Evolutionary conservation across 1,140 invertebrate species (phyloP), one percentile per base, ranked within the genome.

Genomic region (Drosophila bipectinata): DNA sequence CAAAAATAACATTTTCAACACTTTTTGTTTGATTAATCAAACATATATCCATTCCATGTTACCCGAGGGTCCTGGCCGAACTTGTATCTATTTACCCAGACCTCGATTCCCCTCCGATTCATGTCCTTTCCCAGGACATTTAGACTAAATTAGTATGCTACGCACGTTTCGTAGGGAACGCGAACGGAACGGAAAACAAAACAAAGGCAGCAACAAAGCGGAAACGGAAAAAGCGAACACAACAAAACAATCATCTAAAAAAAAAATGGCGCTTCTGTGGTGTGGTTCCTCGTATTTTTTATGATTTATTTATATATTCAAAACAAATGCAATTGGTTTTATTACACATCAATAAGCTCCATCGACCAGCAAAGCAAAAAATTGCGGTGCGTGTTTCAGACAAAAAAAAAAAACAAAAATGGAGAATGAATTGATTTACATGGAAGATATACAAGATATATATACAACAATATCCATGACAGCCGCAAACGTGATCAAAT

Each of bases 1-100:
- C 74, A 79, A 77, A 83, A 87, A 88, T 82, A 88, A 83, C 83
- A 88, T 88, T 88, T 87, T 79, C 83, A 87, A 87, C 83, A 87
- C 83, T 83, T 88, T 87, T 69, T 72, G 75, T 83, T 87, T 82
- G 83, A 83, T 83, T 83, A 87, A 87, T 88, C 75, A 87, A 76
- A 81, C 63, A 77, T 68, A 77, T 68, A 72, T 64, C 73, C 55
- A 72, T 64, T 68, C 52, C 53, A 60, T 54, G 32, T 54, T 47
- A 9, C 26, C 30, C 54, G 8, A 48, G 63, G 63, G 51, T 10
- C 34, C 4, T 10, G 10, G 12, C 34, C 10, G 24, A 45, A 21
- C 18, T 30, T 24, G 49, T 68, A 54, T 59, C 34, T 49, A 39
- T 39, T 32, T 37, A 37, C 34, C 34, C 34, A 10, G 10, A 12